These are phyloP conservation scores for Platynereis dumerilii DNA, from an alignment of 2,888 invertebrate species.

Conservation along the genomic window DNA sequence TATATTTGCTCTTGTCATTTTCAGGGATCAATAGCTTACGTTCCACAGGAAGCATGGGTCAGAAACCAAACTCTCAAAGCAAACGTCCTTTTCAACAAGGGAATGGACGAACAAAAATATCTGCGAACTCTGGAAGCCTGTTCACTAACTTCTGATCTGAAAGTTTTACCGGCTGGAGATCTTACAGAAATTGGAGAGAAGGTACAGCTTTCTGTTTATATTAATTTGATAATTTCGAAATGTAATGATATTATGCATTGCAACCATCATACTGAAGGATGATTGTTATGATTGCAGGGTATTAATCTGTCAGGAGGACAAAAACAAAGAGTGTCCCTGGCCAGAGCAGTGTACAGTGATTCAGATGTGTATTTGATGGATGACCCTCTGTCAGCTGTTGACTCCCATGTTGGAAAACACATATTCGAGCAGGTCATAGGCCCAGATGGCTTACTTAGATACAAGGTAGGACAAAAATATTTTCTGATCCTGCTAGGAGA, in stretches of 20 bases:
- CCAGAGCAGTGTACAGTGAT: slow-evolving; percentile 16
- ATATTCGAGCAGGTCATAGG: slow-evolving; percentile 94
- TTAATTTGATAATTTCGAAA: background rate
- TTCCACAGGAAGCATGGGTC: slow-evolving; percentile 67
- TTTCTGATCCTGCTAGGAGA: too few relatives aligned
- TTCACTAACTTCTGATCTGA: slow-evolving; percentile 66
- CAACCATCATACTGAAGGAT: too few relatives aligned
- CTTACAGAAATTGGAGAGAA: slow-evolving; percentile 70
- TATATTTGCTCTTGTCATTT: slow-evolving; percentile 3
- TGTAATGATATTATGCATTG: background rate
- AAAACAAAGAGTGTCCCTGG: slow-evolving; percentile 21
- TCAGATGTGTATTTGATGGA: slow-evolving; percentile 80
- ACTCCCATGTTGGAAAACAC: slow-evolving; percentile 95
- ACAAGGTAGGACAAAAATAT: slow-evolving; percentile 52
- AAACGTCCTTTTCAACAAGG: slow-evolving; percentile 66
- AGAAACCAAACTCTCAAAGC: slow-evolving; percentile 66
- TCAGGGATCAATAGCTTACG: slow-evolving; percentile 58
- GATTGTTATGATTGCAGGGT: slow-evolving; percentile 7
- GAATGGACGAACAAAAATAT: slow-evolving; percentile 52
- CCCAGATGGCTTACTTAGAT: slow-evolving; percentile 68
- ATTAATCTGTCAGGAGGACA: slow-evolving; percentile 23
- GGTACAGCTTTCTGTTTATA: slow-evolving; percentile 52
- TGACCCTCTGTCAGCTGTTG: slow-evolving; percentile 93
- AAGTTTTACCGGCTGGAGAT: slow-evolving; percentile 67
- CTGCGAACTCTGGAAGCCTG: slow-evolving; percentile 50